Evolutionary conservation across 2,113 vertebrate genomes (phyloP), one percentile per base, ranked within the genome.

Genomic region (Brienomyrus longianalis): DNA sequence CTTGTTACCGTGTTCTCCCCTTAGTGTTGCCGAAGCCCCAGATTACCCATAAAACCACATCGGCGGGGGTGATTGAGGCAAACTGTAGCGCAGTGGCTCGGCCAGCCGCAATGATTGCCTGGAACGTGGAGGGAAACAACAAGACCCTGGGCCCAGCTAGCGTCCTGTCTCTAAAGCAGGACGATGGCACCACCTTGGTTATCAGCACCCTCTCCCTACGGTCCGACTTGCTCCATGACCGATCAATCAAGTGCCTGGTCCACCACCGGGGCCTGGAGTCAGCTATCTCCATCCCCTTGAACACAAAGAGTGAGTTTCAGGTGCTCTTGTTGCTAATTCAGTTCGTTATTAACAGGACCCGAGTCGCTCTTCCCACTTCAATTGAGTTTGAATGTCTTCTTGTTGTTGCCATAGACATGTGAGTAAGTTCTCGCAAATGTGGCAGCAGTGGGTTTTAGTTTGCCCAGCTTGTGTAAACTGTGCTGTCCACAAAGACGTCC

Each of bases 221-320:
- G 54, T 92, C 95, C 0, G 93, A 94, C 6, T 92, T 96, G 56
- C 94, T 96, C 83, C 96, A 95, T 88, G 95, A 96, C 2, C 94
- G 95, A 89, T 96, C 96, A 0, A 91, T 96, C 93, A 96, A 96
- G 92, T 96, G 96, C 88, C 92, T 96, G 87, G 96, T 96, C 80
- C 96, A 96, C 59, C 96, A 96, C 93, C 95, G 93, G 90, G 96
- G 95, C 31, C 94, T 96, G 1, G 96, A 96, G 92, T 93, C 94
- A 0, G 94, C 96, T 0, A 95, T 96, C n/a, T 95, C 95, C 74
- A 95, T 96, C 90, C 95, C 96, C 66, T 95, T 96, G 96, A 96
- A 96, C 94, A 96, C 96, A 31, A 96, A 96, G 91, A 95, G 96
- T 96, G 84, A 95, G 96, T 94, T 27, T 17, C 31, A 23, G 5